These are phyloP conservation scores for Ypsolopha sequella DNA, from an alignment of 2,888 invertebrate genomes.

Conservation along the genomic window DNA sequence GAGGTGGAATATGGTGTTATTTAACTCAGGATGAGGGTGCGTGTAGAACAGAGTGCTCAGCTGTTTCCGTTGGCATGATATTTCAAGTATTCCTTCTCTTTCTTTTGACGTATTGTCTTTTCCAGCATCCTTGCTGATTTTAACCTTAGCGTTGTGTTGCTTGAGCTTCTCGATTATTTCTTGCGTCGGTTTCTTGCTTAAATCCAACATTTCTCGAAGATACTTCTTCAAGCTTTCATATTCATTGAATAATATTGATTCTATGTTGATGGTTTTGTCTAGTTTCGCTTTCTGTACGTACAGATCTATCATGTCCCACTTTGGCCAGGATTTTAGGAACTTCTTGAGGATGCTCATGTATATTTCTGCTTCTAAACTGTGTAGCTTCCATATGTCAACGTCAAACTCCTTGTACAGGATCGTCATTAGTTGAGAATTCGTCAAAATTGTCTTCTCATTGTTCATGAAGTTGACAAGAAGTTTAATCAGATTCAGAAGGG, in stretches of 20 bases:
- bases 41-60: constrained; percentile 27
- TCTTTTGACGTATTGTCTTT: constrained; percentile 6
- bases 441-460: constrained; percentile 39
- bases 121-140: background rate
- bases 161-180: constrained; percentile 15
- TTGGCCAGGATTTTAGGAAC: constrained; percentile 49
- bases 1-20: constrained; percentile 33
- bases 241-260: constrained; percentile 26
- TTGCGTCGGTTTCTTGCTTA: constrained; percentile 20
- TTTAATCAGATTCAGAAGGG: constrained; percentile 39
- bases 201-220: constrained; percentile 26
- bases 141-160: background rate
- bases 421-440: constrained; percentile 38
- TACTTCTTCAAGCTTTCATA: constrained; percentile 35
- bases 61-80: constrained; percentile 18
- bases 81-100: background rate
- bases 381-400: constrained; percentile 24
- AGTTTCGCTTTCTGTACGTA: constrained; percentile 24
- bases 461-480: constrained; percentile 30
- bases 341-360: constrained; percentile 45
- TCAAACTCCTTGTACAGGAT: constrained; percentile 40
- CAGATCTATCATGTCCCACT: constrained; percentile 45
- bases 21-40: constrained; percentile 19
- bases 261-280: constrained; percentile 14
- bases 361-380: constrained; percentile 39